Evolutionary conservation across 2,113 vertebrate genomes (phyloP), one percentile per base, ranked within the genome.

Genomic region (Riparia riparia): DNA sequence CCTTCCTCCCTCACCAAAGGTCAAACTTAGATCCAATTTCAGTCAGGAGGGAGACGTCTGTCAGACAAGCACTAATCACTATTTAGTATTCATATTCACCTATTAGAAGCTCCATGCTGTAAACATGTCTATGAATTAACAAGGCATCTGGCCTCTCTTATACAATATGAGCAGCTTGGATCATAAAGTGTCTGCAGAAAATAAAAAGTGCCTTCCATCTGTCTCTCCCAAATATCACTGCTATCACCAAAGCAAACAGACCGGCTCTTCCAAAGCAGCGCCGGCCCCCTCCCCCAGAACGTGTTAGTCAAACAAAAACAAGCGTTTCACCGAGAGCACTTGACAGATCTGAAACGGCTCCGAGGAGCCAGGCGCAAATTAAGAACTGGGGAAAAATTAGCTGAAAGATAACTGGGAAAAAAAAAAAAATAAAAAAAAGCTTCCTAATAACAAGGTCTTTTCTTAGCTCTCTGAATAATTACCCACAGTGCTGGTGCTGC

Each of bases 111-210:
- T 96, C 96, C 87, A 89, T 93, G 96, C 95, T 96, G 95, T 96
- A 97, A 97, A 97, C 97, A 97, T 96, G 97, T 97, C 97, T 97
- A 96, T 97, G 97, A 97, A 97, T 97, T 97, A 97, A 97, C 97
- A 97, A 97, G 97, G 97, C 97, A 97, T 97, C 97, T 97, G 97
- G 97, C 97, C 97, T 96, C 97, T 97, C 96, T 97, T 96, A 94
- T 96, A 97, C 97, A 97, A 97, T 97, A 96, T 97, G 97, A 97
- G 95, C 97, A 97, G 96, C 96, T 97, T 97, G 97, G 97, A 97
- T 97, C 97, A 97, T 97, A 95, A 97, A 97, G 97, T 97, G 96
- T 97, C 97, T 97, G 96, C 94, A 95, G 97, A 95, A 97, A 97
- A 97, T 97, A 97, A 97, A 97, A 97, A 97, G 97, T 96, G 95